Conservation (phyloP, 2,113 vertebrate species). For the Gallinago paraguaiae region DNA sequence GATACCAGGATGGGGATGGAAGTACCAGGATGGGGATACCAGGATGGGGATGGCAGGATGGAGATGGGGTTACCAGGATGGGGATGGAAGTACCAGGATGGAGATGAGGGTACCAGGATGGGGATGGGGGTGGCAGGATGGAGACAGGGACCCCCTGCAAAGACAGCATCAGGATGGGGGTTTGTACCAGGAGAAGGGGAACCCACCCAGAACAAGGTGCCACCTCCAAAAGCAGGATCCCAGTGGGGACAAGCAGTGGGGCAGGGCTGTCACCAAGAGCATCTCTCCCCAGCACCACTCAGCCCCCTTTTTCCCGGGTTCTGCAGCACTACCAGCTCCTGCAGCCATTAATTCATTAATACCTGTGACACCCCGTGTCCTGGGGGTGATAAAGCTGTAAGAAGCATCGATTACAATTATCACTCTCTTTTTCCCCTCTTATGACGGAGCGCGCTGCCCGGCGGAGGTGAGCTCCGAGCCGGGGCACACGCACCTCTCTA, state of each 20-base stretch:
- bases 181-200: background rate
- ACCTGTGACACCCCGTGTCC: background rate
- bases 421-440: background rate
- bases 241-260: background rate
- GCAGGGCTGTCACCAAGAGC: background rate
- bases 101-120: too few relatives aligned
- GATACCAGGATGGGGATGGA: too few relatives aligned
- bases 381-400: background rate
- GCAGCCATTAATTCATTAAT: background rate
- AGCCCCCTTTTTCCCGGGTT: accelerated
- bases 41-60: accelerated
- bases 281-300: background rate
- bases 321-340: background rate
- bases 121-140: too few relatives aligned
- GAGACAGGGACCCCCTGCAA: background rate
- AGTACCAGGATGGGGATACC: too few relatives aligned
- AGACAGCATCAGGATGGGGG: accelerated
- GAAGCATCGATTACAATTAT: background rate
- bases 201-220: accelerated
- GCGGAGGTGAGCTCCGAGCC: background rate
- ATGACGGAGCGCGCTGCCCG: accelerated
- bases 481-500: background rate
- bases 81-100: too few relatives aligned
- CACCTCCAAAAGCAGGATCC: background rate
- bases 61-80: too few relatives aligned